Base-by-base conservation (phyloP, 2,888 invertebrate genomes). In the Eristalis intricaria region DNA sequence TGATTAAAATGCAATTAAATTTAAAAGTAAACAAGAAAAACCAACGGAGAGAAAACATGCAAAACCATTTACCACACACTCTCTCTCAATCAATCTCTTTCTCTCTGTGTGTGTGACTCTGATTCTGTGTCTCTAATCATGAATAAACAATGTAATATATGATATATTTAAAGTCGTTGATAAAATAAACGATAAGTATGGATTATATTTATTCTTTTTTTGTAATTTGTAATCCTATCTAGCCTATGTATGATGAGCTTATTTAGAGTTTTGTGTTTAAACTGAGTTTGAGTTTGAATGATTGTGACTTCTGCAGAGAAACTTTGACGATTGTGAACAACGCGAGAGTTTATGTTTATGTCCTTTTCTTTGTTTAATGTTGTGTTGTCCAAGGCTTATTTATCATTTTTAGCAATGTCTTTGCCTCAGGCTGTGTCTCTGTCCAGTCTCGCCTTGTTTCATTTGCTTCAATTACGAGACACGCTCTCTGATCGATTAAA, bases 141-240 rank as follows among this genome's bases (percentile, higher is more conserved):
- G 50, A 68, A 64, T 70, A 81, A 65, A 40, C 29, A 56, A 29
- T 82, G 69, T 82, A 82, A 63, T 70, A 78, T 78, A 74, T 63
- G 60, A 29, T 38, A 75, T 78, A 85, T 73, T 77, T 50, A 68
- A 60, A 61, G 63, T 81, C 76, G 73, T 78, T 81, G 63, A 77
- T 85, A 68, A n/a, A 80, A 79, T 70, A 70, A 76, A 71, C 73
- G 77, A 81, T 77, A 77, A 70, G 58, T 64, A 74, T 74, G 73
- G 73, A 43, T 68, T 70, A 77, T 63, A 70, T 64, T 61, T 63
- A 58, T 56, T 73, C 15, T 79, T 64, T 69, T 77, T 77, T 77
- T 63, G 69, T 65, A 19, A 65, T 65, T 58, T 65, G 69, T 65
- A 19, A 65, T 65, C 58, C 60, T 11, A 50, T 43, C 32, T 50